Evolutionary conservation across 2,888 invertebrate genomes (phyloP), one percentile per base, ranked within the genome.

Genomic region (Leucania comma): DNA sequence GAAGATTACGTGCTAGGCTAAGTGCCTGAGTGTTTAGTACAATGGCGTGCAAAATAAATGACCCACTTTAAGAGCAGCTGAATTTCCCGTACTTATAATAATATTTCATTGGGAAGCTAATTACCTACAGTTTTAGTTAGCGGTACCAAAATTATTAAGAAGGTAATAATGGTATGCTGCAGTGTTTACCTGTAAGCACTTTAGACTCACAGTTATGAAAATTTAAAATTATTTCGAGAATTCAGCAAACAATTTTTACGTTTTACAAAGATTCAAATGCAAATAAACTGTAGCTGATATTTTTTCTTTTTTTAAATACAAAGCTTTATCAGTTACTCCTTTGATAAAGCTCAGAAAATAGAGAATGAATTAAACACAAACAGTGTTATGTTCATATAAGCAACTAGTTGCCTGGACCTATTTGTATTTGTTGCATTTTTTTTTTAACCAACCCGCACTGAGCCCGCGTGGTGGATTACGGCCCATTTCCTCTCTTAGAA

Each of bases 1-100:
- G 86, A 80, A 84, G 87, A 87, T 87, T 88, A 88, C 53, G 71
- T 75, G 72, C 71, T 75, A 63, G 70, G 75, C 77, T 79, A 85
- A 87, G 84, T 85, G 84, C 81, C 72, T 72, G 71, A 56, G 77
- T 71, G 76, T 80, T 82, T 70, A 68, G 72, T 81, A 87, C 78
- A 86, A 63, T 83, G 69, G 64, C 75, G 80, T 64, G 66, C 79
- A 78, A 77, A 78, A 80, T 72, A 80, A 80, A 78, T 66, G 79
- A 32, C 24, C 62, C 69, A 72, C 58, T 81, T 81, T 60, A 74
- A 83, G 54, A 68, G 54, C 80, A 80, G 75, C 75, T 74, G 83
- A 80, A 80, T 60, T 66, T 64, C 62, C 71, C 26, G 57, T 60
- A 56, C 22, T 75, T 68, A 67, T 80, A 74, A 67, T 72, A 79